Evolutionary conservation across 2,113 vertebrate genomes (phyloP).

Genomic region (Camelus dromedarius): DNA sequence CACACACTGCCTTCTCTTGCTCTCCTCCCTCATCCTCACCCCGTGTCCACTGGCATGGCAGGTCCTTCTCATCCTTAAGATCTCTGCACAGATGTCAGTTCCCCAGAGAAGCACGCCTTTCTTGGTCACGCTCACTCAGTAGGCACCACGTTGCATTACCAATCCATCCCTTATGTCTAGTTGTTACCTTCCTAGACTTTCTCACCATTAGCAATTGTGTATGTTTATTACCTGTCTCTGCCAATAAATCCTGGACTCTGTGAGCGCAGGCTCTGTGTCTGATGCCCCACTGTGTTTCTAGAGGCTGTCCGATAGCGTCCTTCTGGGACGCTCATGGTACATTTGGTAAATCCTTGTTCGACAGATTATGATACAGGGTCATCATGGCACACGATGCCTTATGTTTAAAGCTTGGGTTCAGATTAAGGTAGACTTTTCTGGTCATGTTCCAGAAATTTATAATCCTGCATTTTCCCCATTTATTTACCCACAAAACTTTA

Average conservation of each 20-base stretch:
- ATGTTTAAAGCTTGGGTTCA: neutral
- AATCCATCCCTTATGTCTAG: neutral
- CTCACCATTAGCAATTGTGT: neutral
- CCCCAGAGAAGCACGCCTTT: neutral
- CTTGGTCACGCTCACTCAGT: neutral
- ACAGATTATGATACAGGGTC: neutral
- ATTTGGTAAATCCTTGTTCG: neutral
- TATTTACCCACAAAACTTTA: slow-evolving; percentile 23
- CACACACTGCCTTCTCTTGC: neutral
- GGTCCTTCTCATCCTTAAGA: neutral
- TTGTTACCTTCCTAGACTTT: neutral
- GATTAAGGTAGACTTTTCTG: neutral
- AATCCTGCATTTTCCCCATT: neutral
- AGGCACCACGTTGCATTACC: neutral
- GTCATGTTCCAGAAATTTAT: neutral
- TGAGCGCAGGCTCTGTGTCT: neutral
- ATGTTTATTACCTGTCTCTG: neutral
- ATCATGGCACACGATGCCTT: neutral
- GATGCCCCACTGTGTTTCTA: neutral
- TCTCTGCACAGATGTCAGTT: neutral
- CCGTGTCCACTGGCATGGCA: neutral
- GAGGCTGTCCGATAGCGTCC: neutral
- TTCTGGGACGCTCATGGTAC: accelerated
- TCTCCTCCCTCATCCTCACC: neutral
- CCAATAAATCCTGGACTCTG: neutral